Conservation (phyloP, 2,113 vertebrate species). For the Hippotragus niger region DNA sequence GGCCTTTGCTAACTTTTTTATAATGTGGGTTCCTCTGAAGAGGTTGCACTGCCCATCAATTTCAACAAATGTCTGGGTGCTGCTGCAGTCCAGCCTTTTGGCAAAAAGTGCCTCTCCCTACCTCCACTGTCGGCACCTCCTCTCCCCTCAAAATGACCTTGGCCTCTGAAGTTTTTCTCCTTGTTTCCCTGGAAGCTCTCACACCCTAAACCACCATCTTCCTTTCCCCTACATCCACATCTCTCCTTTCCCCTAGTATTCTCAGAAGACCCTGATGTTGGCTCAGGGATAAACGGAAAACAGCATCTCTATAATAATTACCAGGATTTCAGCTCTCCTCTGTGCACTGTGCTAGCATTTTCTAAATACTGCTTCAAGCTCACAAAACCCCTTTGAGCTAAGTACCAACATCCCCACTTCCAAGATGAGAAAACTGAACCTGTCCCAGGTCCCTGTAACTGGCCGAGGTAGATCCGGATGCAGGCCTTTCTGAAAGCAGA, state of each 20-base stretch:
- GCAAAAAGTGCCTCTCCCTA: background rate
- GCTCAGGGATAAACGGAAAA: background rate
- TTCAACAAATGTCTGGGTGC: background rate
- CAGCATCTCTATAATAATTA: background rate
- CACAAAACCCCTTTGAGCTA: background rate
- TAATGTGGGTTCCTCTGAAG: background rate
- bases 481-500: background rate
- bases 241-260: background rate
- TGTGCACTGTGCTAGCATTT: background rate
- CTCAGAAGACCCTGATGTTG: background rate
- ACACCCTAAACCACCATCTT: background rate
- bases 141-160: background rate
- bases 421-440: background rate
- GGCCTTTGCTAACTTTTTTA: background rate
- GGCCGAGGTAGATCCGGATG: background rate
- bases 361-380: background rate
- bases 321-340: background rate
- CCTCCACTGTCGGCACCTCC: background rate
- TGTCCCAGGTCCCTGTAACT: background rate
- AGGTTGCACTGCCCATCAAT: background rate
- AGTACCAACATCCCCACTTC: background rate
- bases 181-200: background rate
- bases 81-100: background rate
- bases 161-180: background rate
- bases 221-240: background rate